Evolutionary conservation across 2,797 vertebrate genomes (phyloP).

Genomic region (Clarias platycephalus): DNA sequence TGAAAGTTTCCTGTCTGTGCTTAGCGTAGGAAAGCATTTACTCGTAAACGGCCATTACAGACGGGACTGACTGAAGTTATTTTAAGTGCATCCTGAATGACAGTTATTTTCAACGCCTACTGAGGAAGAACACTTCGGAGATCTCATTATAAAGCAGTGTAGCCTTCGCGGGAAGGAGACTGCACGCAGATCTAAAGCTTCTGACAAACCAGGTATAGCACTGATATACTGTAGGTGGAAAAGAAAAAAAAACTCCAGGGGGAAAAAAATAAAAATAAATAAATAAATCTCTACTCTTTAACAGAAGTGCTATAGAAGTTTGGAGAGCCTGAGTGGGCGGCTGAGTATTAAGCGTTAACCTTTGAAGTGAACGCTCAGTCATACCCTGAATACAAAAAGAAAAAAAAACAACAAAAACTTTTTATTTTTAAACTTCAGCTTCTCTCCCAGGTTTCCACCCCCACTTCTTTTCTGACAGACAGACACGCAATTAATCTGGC

Average conservation of each 20-base stretch:
- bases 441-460: slow-evolving; percentile 6
- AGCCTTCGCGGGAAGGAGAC: background rate
- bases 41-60: background rate
- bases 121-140: background rate
- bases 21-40: background rate
- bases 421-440: no score
- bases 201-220: background rate
- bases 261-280: no score
- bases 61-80: background rate
- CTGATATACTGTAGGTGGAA: background rate
- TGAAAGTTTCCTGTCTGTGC: background rate
- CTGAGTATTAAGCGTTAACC: background rate
- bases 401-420: no score
- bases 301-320: background rate
- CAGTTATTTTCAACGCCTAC: slow-evolving; percentile 6
- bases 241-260: background rate
- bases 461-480: background rate
- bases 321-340: background rate
- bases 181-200: background rate
- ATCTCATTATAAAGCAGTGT: background rate
- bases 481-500: background rate
- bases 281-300: background rate
- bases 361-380: background rate
- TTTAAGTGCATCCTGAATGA: background rate
- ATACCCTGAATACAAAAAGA: background rate